Evolutionary conservation across 2,113 vertebrate species (phyloP).

Genomic region (Polypterus bichir): DNA sequence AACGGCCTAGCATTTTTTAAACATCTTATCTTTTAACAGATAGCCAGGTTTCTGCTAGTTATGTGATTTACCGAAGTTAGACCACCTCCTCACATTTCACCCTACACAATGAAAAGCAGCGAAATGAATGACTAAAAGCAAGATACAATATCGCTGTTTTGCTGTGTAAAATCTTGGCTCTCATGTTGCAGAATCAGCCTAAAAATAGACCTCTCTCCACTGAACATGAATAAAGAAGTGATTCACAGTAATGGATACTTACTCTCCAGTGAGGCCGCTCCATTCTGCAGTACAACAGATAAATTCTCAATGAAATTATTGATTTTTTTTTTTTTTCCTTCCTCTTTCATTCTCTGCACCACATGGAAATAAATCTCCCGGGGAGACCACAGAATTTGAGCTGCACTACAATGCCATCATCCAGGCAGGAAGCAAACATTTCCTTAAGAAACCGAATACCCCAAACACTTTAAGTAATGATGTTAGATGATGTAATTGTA

Average conservation of each 20-base stretch:
- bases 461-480: not conserved
- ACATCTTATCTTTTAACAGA: too few relatives aligned
- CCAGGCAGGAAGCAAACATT: not conserved
- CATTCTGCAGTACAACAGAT: conserved; percentile 50
- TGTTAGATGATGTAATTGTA: not conserved
- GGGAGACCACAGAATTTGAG: not conserved
- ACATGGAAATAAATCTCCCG: conserved; percentile 20
- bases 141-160: too few relatives aligned
- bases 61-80: too few relatives aligned
- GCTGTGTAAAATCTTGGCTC: too few relatives aligned
- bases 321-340: conserved; percentile 32
- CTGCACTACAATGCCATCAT: not conserved
- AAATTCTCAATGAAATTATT: conserved; percentile 58
- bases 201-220: conserved; percentile 6
- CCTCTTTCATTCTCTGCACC: not conserved
- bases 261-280: conserved; percentile 45
- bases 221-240: conserved; percentile 11
- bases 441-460: not conserved
- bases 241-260: conserved; percentile 37
- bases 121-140: too few relatives aligned
- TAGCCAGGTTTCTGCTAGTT: too few relatives aligned
- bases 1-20: too few relatives aligned
- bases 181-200: conserved; percentile 15
- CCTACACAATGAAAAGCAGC: too few relatives aligned
- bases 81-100: too few relatives aligned